Base-by-base conservation (phyloP, 1,140 invertebrate genomes). In the Trichomalopsis sarcophagae region DNA sequence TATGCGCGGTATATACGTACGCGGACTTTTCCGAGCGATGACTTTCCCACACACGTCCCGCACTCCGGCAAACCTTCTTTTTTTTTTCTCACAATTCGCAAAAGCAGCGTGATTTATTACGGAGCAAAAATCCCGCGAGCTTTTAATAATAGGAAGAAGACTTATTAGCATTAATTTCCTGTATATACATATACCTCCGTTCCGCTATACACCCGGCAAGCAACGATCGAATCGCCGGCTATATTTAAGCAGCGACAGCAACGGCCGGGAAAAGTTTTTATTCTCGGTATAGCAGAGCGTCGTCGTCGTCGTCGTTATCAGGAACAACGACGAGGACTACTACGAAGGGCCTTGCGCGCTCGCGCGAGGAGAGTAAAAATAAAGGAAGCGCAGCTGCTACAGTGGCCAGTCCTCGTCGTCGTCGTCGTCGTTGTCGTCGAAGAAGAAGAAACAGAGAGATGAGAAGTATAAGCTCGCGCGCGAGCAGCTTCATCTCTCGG, bases 401-500 rank as follows among this genome's bases (percentile, higher is more conserved):
- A 44, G 9, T 44, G 6, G 40, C 9, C 9, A 0, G 40, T 44
- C 40, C 0, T 44, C 40, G 40, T 44, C 40, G 40, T 44, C 40
- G 40, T 44, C 40, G 40, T 44, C 40, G 40, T 44, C 40, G 40
- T n/a, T n/a, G n/a, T 40, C 40, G 40, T 44, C 40, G 40, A 50
- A 82, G 66, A 82, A 76, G 78, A 71, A 71, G 74, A 83, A 80
- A 33, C n/a, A 44, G 73, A 44, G 73, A 68, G 50, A 66, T 62
- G 62, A 33, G 75, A 77, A 30, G n/a, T 75, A 77, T 81, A 81
- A 79, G 82, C 85, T 71, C 50, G 44, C 23, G 71, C 81, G 75
- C 74, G 68, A 73, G 84, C 75, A 55, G 87, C 87, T 89, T 89
- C 88, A 90, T 89, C 89, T 89, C 88, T 88, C 86, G 81, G 73